A percentile compares a stretch with the other conserved stretches of the same genome.
These are phyloP conservation scores for Drosophila murphyi DNA, from an alignment of 1,140 invertebrate genomes.

Conservation along the genomic window DNA sequence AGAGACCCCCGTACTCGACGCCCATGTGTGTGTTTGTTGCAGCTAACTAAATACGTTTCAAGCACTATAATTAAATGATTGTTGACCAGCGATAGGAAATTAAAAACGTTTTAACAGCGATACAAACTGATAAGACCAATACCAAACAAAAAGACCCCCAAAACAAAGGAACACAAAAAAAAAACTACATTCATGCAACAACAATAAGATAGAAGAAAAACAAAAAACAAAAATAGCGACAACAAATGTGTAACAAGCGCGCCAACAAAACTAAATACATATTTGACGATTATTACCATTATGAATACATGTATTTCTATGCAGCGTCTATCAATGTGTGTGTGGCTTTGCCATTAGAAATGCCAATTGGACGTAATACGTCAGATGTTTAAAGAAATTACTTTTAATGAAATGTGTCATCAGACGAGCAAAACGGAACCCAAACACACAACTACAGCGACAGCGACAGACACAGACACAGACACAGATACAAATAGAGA, in stretches of 20 bases:
- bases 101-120: constrained; percentile 78
- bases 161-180: constrained; percentile 33
- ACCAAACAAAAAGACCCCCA: constrained; percentile 19
- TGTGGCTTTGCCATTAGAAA: constrained; percentile 66
- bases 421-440: constrained; percentile 35
- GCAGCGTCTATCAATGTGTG: constrained; percentile 27
- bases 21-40: constrained; percentile 20
- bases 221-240: constrained; percentile 6
- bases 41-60: constrained; percentile 55
- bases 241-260: constrained; percentile 60
- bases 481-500: not conserved
- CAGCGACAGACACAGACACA: not conserved
- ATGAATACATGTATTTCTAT: constrained; percentile 41
- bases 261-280: constrained; percentile 69
- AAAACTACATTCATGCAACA: constrained; percentile 1
- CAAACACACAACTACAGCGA: constrained; percentile 2
- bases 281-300: constrained; percentile 49
- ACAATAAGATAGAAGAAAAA: not conserved
- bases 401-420: constrained; percentile 83
- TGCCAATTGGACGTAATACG: constrained; percentile 80
- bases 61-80: constrained; percentile 79
- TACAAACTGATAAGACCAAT: constrained; percentile 61
- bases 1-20: not conserved
- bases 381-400: constrained; percentile 80
- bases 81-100: constrained; percentile 69